phyloP scores from a whole-genome alignment of 2,113 vertebrate species.

The Gopherus flavomarginatus region DNA sequence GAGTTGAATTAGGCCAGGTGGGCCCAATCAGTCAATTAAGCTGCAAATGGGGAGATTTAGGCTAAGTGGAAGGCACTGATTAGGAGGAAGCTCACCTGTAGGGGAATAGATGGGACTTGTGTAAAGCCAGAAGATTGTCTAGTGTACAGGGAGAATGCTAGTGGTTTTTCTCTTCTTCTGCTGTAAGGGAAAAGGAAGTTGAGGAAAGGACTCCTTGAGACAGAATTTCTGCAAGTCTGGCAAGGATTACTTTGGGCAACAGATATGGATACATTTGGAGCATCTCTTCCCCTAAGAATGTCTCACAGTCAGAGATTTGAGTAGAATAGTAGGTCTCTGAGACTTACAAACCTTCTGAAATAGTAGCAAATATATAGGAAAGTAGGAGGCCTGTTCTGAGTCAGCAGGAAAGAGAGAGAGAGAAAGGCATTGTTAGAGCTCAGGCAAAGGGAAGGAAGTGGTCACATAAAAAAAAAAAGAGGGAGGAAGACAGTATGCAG shows the following conservation, averaged over 20 bases:
- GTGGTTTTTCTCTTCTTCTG: too few relatives aligned
- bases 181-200: background rate
- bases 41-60: background rate
- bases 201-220: background rate
- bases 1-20: background rate
- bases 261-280: background rate
- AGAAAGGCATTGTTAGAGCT: background rate
- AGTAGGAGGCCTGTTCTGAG: background rate
- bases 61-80: background rate
- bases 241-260: accelerated
- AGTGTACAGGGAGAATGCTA: background rate
- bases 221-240: background rate
- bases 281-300: background rate
- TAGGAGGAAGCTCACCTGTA: background rate
- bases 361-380: background rate
- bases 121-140: background rate
- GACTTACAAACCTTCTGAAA: background rate
- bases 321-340: background rate
- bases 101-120: background rate
- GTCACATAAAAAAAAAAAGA: background rate
- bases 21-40: background rate
- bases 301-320: background rate
- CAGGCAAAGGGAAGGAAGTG: background rate
- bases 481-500: background rate
- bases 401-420: background rate